Conservation (phyloP, 2,797 vertebrate genomes). For the Takifugu rubripes region DNA sequence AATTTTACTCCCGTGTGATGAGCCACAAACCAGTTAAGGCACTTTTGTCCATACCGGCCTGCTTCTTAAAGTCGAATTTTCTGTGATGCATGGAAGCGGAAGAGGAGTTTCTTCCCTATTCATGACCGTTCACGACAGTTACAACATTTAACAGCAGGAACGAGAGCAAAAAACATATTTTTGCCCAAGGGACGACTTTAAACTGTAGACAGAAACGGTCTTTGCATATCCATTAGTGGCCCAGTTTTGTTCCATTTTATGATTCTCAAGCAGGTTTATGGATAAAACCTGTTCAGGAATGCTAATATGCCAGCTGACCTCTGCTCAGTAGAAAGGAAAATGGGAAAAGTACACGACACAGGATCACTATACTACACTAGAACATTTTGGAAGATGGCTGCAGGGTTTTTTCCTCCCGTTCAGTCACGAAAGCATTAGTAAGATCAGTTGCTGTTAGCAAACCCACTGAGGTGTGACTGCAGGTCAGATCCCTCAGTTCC, state of each 20-base stretch:
- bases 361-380: too few relatives aligned
- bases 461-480: too few relatives aligned
- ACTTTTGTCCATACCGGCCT: background rate
- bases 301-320: background rate
- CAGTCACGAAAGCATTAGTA: too few relatives aligned
- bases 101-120: too few relatives aligned
- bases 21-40: too few relatives aligned
- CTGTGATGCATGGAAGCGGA: background rate
- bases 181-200: background rate
- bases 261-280: background rate
- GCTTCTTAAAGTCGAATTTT: background rate
- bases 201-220: background rate
- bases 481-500: background rate
- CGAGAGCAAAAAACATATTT: background rate
- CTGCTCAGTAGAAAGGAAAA: background rate
- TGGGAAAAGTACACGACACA: too few relatives aligned
- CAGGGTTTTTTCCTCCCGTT: too few relatives aligned
- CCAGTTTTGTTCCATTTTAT: background rate
- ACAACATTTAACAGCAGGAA: background rate
- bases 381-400: too few relatives aligned
- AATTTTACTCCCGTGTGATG: too few relatives aligned
- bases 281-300: background rate
- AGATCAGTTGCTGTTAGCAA: too few relatives aligned
- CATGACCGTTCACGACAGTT: too few relatives aligned
- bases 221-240: background rate